Evolutionary conservation across 2,113 vertebrate genomes (phyloP).

Genomic region (Anhinga rufa): DNA sequence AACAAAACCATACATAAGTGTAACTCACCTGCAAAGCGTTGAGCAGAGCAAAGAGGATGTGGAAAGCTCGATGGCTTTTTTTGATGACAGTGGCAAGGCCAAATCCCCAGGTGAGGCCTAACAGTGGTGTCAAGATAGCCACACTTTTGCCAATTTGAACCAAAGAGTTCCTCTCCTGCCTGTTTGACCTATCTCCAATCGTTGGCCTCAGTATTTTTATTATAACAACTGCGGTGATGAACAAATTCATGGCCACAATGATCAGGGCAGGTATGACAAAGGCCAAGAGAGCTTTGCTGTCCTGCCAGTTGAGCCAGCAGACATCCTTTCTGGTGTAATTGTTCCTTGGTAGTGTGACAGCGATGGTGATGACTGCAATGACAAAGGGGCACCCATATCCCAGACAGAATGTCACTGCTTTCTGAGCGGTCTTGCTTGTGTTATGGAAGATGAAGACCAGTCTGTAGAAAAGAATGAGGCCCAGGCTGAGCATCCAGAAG

Average conservation of each 20-base stretch:
- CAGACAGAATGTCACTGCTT: constrained; percentile 71
- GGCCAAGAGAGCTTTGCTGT: constrained; percentile 77
- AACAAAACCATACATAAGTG: background rate
- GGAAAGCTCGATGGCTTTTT: constrained; percentile 26
- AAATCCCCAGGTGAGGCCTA: constrained; percentile 79
- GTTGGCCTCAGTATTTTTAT: constrained; percentile 81
- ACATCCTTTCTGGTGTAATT: constrained; percentile 52
- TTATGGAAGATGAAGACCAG: constrained; percentile 82
- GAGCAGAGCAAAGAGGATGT: constrained; percentile 67
- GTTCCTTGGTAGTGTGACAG: constrained; percentile 43
- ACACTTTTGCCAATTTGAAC: constrained; percentile 75
- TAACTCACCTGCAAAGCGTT: constrained; percentile 77
- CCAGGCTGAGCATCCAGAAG: constrained; percentile 92
- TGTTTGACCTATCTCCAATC: constrained; percentile 71
- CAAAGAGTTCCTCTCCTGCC: constrained; percentile 65
- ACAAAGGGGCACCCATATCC: constrained; percentile 84
- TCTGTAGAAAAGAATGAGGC: constrained; percentile 86
- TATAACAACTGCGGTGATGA: constrained; percentile 82
- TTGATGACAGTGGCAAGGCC: constrained; percentile 57
- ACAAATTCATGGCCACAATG: constrained; percentile 81
- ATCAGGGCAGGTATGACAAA: constrained; percentile 79
- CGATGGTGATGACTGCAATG: constrained; percentile 76
- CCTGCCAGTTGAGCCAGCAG: constrained; percentile 83
- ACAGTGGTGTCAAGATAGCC: constrained; percentile 71
- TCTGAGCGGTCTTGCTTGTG: constrained; percentile 78